Base-by-base conservation (phyloP, 2,888 invertebrate species). In the Pharmacophagus antenor region DNA sequence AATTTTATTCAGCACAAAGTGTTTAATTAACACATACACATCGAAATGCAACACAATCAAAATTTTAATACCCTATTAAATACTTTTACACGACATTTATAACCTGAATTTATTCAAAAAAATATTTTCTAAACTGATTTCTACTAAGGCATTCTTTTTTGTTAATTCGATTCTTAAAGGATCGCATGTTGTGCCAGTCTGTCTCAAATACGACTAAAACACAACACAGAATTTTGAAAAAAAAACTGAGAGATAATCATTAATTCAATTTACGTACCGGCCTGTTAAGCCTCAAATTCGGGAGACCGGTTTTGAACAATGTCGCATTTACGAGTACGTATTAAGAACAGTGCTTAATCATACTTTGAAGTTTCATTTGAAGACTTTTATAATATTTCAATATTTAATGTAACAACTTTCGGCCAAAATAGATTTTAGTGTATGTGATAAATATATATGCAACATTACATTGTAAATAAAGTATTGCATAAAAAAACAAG, bases 361-460 rank as follows among this genome's bases (percentile, higher is more conserved):
- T 53, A 50, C 47, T 52, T 61, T 58, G 50, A 44, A 56, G 58
- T 58, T 64, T 56, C 47, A 50, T 62, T 53, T 60, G 42, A 7
- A n/a, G 27, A 27, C 27, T 27, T 5, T 10, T 5, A 8, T 15
- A 18, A 18, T 44, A 42, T 44, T 44, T 44, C 8, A n/a, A 18
- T 2, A 31, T 15, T 5, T 5, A 25, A 25, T 25, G 4, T 25
- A 5, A 25, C n/a, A n/a, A n/a, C n/a, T n/a, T n/a, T n/a, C n/a
- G n/a, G n/a, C n/a, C n/a, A 25, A 25, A 25, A 25, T 7, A 25
- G 3, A 25, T 25, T 25, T 25, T 25, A 25, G 23, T 25, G n/a
- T n/a, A n/a, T n/a, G n/a, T 7, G 7, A 6, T 7, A 5, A 25
- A 25, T 25, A 25, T 25, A 25, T 25, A 25, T 37, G 37, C n/a